Evolutionary conservation across 2,113 vertebrate genomes (phyloP).

Genomic region (Mastomys coucha): DNA sequence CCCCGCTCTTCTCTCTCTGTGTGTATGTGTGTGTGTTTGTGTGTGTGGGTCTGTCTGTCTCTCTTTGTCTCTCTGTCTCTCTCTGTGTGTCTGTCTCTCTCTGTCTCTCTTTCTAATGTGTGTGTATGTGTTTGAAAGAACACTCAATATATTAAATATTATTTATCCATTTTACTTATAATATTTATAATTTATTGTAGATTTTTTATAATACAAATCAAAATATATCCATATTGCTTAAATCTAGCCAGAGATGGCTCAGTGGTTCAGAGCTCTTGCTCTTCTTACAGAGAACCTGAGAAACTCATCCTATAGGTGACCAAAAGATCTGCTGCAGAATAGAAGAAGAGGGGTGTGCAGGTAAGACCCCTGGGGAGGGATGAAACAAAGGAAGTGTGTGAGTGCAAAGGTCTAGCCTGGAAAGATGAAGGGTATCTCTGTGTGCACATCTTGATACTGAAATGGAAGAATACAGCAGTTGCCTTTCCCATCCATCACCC

Average conservation of each 20-base stretch:
- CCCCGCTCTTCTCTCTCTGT: background rate
- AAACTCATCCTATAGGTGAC: background rate
- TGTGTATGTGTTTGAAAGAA: background rate
- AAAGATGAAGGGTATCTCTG: background rate
- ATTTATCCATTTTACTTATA: background rate
- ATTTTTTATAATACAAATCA: background rate
- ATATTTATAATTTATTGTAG: background rate
- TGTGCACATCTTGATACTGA: background rate
- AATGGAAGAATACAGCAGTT: background rate
- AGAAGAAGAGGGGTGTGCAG: rapidly evolving
- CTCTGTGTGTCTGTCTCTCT: background rate
- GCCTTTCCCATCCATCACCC: background rate
- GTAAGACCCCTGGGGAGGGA: background rate
- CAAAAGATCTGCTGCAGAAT: background rate
- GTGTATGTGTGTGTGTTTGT: background rate
- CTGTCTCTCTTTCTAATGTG: background rate
- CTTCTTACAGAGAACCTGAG: background rate
- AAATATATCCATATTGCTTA: background rate
- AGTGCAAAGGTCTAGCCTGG: background rate
- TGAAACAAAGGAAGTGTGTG: background rate
- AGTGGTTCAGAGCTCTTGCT: background rate
- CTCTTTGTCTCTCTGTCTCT: too few relatives aligned
- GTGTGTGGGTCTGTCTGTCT: too few relatives aligned
- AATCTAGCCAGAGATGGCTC: background rate
- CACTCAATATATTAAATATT: background rate